Base-by-base conservation (phyloP, 2,888 invertebrate species). In the Campoplex nolae region DNA sequence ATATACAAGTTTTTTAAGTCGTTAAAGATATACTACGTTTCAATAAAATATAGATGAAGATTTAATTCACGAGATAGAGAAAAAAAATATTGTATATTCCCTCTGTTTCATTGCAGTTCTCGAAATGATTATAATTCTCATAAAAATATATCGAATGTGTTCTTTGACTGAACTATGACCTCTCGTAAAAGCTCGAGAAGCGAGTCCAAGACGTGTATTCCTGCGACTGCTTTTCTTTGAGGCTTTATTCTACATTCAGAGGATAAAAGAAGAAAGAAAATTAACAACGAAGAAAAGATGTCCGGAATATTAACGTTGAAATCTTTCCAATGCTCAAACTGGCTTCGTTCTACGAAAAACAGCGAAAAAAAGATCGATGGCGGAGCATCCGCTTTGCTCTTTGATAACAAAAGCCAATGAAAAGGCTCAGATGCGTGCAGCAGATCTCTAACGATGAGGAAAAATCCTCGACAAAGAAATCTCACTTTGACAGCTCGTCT, bases 391-490 rank as follows among this genome's bases (percentile, higher is more conserved):
- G 42, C 56, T 75, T 23, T 13, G 3, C 68, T 48, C 28, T 51
- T 65, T 62, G 48, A 71, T 80, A 75, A 54, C 70, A 71, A 83
- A 76, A 75, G 70, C 58, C 58, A 51, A 71, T 38, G 32, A 32
- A 54, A 38, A 62, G 48, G 13, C 45, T 45, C 48, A 80, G 71
- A 73, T 67, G 35, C 48, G 51, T 82, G 58, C 35, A 67, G 58
- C 35, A 67, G 75, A 79, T 75, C 75, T 80, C 32, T 23, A 18
- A 62, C 70, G 79, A 56, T 16, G 23, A 58, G 78, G 42, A 23
- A 75, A 58, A 75, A 74, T 74, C 32, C 68, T 62, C 35, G 45
- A 74, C 62, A 35, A 38, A 58, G 32, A 83, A 83, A 83, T 71
- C 51, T 28, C 54, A 62, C 9, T 16, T 54, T 45, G 67, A 42